phyloP scores from a whole-genome alignment of 1,140 invertebrate genomes.

The Brachionus rotundiformis region DNA sequence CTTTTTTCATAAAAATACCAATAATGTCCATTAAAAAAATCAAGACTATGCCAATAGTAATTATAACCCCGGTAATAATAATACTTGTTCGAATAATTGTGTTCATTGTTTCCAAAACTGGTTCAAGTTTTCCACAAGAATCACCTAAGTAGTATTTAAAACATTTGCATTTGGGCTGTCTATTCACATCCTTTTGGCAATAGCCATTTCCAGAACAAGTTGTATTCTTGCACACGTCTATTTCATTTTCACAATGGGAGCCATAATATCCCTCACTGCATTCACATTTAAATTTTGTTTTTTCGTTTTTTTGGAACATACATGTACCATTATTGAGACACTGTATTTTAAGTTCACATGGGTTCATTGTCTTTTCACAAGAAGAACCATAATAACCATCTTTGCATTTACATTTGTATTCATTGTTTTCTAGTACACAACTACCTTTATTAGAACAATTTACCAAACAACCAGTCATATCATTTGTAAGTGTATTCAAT shows the following conservation, averaged over 20 bases:
- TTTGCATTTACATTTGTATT: constrained; percentile 3
- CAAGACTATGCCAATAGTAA: neutral
- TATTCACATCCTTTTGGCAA: neutral
- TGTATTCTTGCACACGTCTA: neutral
- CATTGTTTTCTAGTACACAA: neutral
- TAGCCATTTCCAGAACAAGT: constrained; percentile 37
- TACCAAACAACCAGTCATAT: constrained; percentile 19
- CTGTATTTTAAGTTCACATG: neutral
- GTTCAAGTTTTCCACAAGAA: neutral
- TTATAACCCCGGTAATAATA: neutral
- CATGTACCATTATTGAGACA: constrained; percentile 14
- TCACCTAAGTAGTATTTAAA: constrained; percentile 20
- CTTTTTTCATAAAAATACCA: neutral
- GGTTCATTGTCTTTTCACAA: neutral
- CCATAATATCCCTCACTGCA: neutral
- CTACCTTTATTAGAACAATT: constrained; percentile 28
- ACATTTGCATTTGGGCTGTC: constrained; percentile 9
- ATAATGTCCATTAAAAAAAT: neutral
- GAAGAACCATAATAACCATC: neutral
- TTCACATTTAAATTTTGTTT: neutral
- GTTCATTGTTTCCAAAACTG: neutral
- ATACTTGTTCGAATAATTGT: neutral
- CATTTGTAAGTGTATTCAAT: neutral
- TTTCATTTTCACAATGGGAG: neutral
- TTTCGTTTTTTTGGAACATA: neutral